phyloP scores from a whole-genome alignment of 2,113 vertebrate genomes.

The Penelope pileata region DNA sequence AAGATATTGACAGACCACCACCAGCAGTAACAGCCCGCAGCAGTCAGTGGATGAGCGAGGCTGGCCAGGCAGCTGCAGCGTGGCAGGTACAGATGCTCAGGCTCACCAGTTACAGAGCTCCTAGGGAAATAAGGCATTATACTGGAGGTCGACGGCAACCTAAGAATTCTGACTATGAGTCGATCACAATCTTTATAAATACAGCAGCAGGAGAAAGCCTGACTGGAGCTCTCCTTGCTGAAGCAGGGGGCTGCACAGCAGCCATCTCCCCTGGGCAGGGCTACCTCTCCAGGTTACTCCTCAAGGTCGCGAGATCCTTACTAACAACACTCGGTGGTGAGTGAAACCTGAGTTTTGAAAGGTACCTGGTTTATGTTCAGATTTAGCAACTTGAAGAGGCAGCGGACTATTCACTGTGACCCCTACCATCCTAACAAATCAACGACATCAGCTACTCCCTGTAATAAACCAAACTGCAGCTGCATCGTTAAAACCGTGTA shows the following conservation, averaged over 20 bases:
- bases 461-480: not conserved
- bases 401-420: not conserved
- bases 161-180: not conserved
- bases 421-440: not conserved
- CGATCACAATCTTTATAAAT: not conserved
- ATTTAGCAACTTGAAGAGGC: not conserved
- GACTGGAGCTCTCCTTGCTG: not conserved
- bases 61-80: not conserved
- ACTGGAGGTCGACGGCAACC: not conserved
- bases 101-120: not conserved
- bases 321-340: not conserved
- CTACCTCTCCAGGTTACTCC: not conserved
- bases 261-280: too few species aligned
- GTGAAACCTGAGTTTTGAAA: too few species aligned
- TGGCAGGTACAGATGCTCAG: too few species aligned
- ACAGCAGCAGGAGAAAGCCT: not conserved
- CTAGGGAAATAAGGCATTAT: not conserved
- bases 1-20: not conserved
- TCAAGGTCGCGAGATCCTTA: not conserved
- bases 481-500: not conserved
- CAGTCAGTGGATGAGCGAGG: not conserved
- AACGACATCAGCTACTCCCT: not conserved
- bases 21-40: not conserved
- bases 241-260: not conserved
- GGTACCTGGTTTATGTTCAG: too few species aligned